phyloP scores from a whole-genome alignment of 2,888 invertebrate species.

The Heliconius erato region DNA sequence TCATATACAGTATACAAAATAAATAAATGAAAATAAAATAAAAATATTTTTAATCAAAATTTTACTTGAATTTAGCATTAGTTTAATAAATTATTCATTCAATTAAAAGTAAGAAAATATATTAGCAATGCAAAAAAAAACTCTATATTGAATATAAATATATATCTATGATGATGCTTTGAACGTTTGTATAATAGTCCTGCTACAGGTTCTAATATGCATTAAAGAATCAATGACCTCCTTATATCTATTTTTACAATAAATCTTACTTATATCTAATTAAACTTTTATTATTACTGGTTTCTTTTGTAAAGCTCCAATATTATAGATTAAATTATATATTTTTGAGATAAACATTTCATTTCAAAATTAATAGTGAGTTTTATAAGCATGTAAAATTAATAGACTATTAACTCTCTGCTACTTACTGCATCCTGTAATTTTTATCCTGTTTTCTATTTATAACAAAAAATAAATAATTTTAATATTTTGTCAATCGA shows the following conservation, averaged over 20 bases:
- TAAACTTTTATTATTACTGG: neutral
- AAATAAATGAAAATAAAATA: too few relatives aligned
- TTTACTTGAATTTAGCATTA: too few relatives aligned
- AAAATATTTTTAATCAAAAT: too few relatives aligned
- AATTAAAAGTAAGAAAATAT: too few relatives aligned
- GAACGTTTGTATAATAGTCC: neutral
- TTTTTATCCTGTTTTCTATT: too few relatives aligned
- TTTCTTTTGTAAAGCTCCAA: neutral
- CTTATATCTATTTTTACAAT: neutral
- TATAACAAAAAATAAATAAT: neutral
- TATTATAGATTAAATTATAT: neutral
- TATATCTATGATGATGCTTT: neutral
- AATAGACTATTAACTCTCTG: too few relatives aligned
- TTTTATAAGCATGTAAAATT: too few relatives aligned
- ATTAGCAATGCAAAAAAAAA: too few relatives aligned
- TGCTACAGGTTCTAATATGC: neutral
- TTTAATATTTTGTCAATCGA: neutral
- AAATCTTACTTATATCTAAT: slow-evolving; percentile 7
- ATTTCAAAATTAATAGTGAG: neutral
- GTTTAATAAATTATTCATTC: too few relatives aligned
- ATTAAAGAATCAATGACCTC: neutral
- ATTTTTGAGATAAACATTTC: neutral
- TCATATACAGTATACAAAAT: too few relatives aligned
- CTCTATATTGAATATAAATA: too few relatives aligned
- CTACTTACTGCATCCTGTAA: too few relatives aligned